Evolutionary conservation across 2,797 vertebrate genomes (phyloP).

Genomic region (Intellagama lesueurii): DNA sequence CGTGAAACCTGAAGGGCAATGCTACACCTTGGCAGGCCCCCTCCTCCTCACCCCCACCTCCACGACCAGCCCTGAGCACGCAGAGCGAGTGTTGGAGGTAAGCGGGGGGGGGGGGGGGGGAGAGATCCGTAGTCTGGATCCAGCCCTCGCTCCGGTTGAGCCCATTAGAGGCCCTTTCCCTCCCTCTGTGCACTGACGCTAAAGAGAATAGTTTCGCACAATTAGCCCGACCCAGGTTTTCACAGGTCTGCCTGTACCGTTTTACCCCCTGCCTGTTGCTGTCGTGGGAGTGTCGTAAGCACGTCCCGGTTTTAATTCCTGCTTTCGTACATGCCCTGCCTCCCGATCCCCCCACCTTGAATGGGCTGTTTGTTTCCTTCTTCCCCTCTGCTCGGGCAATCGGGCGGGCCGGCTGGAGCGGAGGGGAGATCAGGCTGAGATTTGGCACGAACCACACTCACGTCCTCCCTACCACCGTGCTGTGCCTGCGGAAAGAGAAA

Average conservation of each 20-base stretch:
- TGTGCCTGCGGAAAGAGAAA: neutral
- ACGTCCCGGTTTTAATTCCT: neutral
- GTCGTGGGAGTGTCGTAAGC: conserved; percentile 18
- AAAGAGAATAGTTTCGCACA: conserved; percentile 5
- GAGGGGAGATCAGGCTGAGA: neutral
- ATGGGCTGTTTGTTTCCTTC: conserved; percentile 27
- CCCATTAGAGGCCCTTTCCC: neutral
- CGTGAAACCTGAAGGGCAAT: neutral
- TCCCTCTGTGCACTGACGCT: neutral
- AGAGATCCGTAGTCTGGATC: no score
- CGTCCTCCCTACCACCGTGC: neutral
- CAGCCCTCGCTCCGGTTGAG: neutral
- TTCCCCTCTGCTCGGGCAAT: neutral
- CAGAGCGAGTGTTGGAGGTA: no score
- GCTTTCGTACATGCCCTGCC: conserved; percentile 11
- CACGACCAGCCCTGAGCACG: no score
- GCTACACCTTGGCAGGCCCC: no score
- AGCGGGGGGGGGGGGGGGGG: no score
- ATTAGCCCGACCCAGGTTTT: neutral
- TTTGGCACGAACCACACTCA: no score
- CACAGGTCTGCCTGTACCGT: neutral
- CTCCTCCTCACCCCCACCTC: no score
- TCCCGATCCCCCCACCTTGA: conserved; percentile 15
- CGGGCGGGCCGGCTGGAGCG: neutral
- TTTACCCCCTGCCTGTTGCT: conserved; percentile 22